Base-by-base conservation (phyloP, 2,888 invertebrate genomes). In the Sinotaia quadrata region DNA sequence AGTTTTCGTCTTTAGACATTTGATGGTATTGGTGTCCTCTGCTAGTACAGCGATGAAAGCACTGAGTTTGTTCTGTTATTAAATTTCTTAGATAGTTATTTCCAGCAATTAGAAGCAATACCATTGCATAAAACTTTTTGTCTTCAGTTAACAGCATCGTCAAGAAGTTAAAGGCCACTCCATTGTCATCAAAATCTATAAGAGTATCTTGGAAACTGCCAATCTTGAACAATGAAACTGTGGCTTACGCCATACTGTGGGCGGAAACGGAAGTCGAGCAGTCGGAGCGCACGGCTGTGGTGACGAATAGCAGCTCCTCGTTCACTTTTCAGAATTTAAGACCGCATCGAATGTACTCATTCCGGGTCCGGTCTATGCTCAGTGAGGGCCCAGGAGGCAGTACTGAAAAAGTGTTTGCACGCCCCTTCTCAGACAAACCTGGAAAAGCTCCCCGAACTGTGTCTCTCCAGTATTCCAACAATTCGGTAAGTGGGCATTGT, bases 151-250 rank as follows among this genome's bases (percentile, higher is more conserved):
- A 62, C 56, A 36, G 69, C 18, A 51, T 65, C 33, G 70, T 69
- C 8, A 59, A 60, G 21, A 70, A 69, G 18, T 37, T 75, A 12
- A 62, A 69, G 37, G 73, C 75, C 12, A 63, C 54, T 12, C 67
- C 75, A 24, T 15, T 73, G 21, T 63, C 71, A 4, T 69, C 73
- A 7, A 51, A 63, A 0, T 65, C 73, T 10, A 62, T 75, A 10
- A 5, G 52, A 31, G 52, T 75, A 67, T 69, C 73, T 36, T 75
- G 75, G 75, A 67, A 60, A 61, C 59, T 60, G 21, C 73, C 75
- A 4, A 56, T 59, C 12, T 59, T 57, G 24, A 52, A 52, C 56
- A 69, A 62, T 49, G 51, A 63, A 27, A 69, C 70, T 1, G 63
- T 67, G n/a, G 73, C 67, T 12, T 75, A 73, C 59, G 67, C 65